A percentile compares a stretch with the other conserved stretches of the same genome.
Conservation (phyloP, 2,888 invertebrate species). For the Acleris laterana region DNA sequence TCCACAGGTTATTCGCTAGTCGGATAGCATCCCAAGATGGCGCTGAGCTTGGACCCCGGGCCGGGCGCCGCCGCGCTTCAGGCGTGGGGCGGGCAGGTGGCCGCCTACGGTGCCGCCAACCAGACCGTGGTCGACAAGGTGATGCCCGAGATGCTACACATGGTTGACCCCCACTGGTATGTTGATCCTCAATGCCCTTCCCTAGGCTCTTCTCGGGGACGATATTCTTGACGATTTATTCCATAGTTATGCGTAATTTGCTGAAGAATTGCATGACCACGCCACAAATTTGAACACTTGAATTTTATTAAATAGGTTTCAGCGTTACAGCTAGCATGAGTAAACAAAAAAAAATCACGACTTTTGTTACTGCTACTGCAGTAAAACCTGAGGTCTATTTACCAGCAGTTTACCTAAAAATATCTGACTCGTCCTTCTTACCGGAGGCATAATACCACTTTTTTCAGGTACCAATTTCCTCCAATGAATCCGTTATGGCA, state of each 20-base stretch:
- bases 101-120: slow-evolving; percentile 84
- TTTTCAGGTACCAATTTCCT: slow-evolving; percentile 91
- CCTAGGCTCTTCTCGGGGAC: too few relatives aligned
- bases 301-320: too few relatives aligned
- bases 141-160: slow-evolving; percentile 89
- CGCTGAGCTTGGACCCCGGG: slow-evolving; percentile 73
- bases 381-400: too few relatives aligned
- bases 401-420: too few relatives aligned
- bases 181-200: slow-evolving; percentile 26
- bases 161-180: slow-evolving; percentile 92
- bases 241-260: too few relatives aligned
- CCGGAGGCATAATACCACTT: background rate
- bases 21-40: slow-evolving; percentile 58
- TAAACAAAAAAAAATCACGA: too few relatives aligned
- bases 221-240: too few relatives aligned
- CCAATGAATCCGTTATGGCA: slow-evolving; percentile 96
- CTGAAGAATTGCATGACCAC: too few relatives aligned
- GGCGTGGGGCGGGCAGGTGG: slow-evolving; percentile 78
- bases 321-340: too few relatives aligned
- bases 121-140: slow-evolving; percentile 93
- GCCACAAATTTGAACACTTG: too few relatives aligned
- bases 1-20: slow-evolving; percentile 50
- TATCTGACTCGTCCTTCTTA: too few relatives aligned
- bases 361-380: too few relatives aligned
- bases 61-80: slow-evolving; percentile 77